These are phyloP conservation scores for Fringilla coelebs DNA, from an alignment of 2,797 vertebrate genomes.

Conservation along the genomic window DNA sequence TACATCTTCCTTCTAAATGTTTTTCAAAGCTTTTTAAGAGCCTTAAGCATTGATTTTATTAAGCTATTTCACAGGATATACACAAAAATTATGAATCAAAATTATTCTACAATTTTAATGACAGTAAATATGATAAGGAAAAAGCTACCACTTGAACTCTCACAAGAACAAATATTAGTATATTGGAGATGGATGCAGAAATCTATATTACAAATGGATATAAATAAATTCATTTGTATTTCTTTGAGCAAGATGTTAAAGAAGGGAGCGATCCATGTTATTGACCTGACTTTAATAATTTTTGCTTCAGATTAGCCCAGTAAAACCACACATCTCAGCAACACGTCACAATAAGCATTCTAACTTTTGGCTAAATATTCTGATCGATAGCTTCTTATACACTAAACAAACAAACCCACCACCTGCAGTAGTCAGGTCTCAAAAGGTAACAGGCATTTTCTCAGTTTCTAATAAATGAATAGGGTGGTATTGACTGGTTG, in stretches of 20 bases:
- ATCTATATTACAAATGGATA: slow-evolving; percentile 65
- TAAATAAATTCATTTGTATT: slow-evolving; percentile 68
- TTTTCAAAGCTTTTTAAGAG: not conserved
- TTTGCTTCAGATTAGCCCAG: slow-evolving; percentile 61
- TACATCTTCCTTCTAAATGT: not conserved
- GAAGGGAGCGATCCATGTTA: slow-evolving; percentile 71
- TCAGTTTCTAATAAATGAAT: slow-evolving; percentile 66
- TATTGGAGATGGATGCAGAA: slow-evolving; percentile 43
- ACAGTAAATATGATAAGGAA: slow-evolving; percentile 32
- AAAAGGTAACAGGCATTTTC: slow-evolving; percentile 62
- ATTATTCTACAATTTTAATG: slow-evolving; percentile 43
- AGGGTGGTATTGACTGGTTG: slow-evolving; percentile 38
- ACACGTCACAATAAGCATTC: slow-evolving; percentile 53
- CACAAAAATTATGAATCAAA: not conserved
- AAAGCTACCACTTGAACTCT: not conserved
- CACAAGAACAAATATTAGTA: slow-evolving; percentile 22
- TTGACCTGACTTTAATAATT: slow-evolving; percentile 73
- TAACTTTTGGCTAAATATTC: slow-evolving; percentile 56
- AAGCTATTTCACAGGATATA: not conserved
- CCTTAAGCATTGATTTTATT: not conserved
- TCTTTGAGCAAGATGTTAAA: slow-evolving; percentile 68
- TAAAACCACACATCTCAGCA: slow-evolving; percentile 62
- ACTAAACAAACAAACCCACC: slow-evolving; percentile 52
- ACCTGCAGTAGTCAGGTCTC: slow-evolving; percentile 25
- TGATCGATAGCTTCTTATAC: slow-evolving; percentile 49